A percentile compares a stretch with the other conserved stretches of the same genome.
phyloP scores from a whole-genome alignment of 2,888 invertebrate species.

The Andrena bucephala region DNA sequence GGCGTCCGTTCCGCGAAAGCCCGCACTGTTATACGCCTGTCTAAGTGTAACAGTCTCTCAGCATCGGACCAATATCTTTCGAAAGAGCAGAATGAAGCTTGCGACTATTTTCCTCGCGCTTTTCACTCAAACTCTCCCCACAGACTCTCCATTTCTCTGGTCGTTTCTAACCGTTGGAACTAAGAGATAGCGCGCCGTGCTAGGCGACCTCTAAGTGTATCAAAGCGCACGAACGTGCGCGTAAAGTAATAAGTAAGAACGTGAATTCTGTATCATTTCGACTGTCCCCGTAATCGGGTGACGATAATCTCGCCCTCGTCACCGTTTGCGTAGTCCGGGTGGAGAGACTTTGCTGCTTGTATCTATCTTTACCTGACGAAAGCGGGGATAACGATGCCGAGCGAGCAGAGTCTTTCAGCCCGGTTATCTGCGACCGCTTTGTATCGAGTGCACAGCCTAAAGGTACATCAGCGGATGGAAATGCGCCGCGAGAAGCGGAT shows the following conservation, averaged over 20 bases:
- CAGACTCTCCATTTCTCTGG: constrained; percentile 17
- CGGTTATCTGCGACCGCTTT: constrained; percentile 6
- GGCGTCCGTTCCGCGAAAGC: constrained; percentile 40
- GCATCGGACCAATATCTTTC: constrained; percentile 61
- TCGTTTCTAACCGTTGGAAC: constrained; percentile 33
- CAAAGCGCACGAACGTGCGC: constrained; percentile 18
- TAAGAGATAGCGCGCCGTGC: constrained; percentile 14
- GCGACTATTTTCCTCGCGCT: constrained; percentile 41
- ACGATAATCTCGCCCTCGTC: constrained; percentile 27
- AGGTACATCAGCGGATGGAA: constrained; percentile 7
- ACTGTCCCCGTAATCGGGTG: constrained; percentile 2
- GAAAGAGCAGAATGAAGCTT: constrained; percentile 43
- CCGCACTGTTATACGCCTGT: constrained; percentile 25
- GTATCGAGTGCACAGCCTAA: constrained; percentile 25
- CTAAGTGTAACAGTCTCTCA: constrained; percentile 53
- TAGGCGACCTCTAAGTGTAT: constrained; percentile 26
- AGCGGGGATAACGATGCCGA: not conserved
- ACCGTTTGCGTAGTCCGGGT: not conserved
- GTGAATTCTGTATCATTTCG: constrained; percentile 16
- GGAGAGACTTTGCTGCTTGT: not conserved
- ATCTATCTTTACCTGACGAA: not conserved
- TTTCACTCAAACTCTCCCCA: constrained; percentile 15
- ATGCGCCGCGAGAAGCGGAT: not conserved
- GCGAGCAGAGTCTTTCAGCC: not conserved
- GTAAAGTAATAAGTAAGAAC: constrained; percentile 34